Base-by-base conservation (phyloP, 2,797 vertebrate genomes). In the Cephalopachus bancanus region DNA sequence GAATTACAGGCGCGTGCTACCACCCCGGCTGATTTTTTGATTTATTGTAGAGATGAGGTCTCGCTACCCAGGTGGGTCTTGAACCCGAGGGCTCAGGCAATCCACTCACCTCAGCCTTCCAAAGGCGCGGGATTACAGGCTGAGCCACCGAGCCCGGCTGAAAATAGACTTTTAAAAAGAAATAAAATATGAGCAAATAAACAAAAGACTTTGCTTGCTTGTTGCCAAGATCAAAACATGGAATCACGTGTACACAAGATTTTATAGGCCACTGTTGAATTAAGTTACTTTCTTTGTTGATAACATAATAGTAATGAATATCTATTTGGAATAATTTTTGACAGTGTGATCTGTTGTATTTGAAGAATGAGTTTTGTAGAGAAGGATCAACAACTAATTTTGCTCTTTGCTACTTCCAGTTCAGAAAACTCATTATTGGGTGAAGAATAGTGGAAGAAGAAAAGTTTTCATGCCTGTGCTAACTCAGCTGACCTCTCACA, bases 251-350 rank as follows among this genome's bases (percentile, higher is more conserved):
- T 53, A 87, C 7, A 64, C 1, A 57, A 57, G 44, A 91, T 72
- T 86, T 71, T 91, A 71, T 0, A 53, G 44, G 30, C 28, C 24
- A 67, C 20, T 60, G 0, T 93, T 74, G n/a, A 95, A 59, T 75
- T 20, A 83, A 5, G 10, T 86, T 74, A 49, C 26, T 64, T 89
- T 92, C 26, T 75, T 89, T 15, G 67, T 9, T 33, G 12, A 59
- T 37, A 75, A 72, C 1, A 1, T 33, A n/a, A 89, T 11, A 81
- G 59, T 65, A 89, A 89, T 30, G 30, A 75, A 2, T 83, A 81
- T 92, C n/a, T 92, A 55, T 71, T 8, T 83, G 37, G 37, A 89
- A 74, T 94, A 57, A 5, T 55, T 96, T 88, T 71, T 92, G 49
- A 84, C 15, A 51, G 24, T 44, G 37, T 80, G 17, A 78, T 93